Percentiles rank a stretch among this genome's conserved stretches.
phyloP scores from a whole-genome alignment of 1,140 invertebrate species.

The Caenorhabditis remanei region DNA sequence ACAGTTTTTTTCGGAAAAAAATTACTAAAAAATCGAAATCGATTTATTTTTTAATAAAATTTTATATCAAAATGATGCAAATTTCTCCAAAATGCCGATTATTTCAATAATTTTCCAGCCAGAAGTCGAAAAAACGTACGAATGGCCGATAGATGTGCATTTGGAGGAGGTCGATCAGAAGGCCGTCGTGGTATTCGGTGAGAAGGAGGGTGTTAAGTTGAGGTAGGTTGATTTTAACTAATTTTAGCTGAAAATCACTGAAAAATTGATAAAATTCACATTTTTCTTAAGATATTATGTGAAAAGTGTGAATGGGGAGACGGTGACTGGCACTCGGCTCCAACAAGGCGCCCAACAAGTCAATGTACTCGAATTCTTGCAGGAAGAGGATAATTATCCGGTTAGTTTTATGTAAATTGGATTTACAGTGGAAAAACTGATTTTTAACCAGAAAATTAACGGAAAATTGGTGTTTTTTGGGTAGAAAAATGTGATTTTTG shows the following conservation, averaged over 20 bases:
- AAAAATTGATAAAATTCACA: not conserved
- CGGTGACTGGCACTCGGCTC: conserved; percentile 39
- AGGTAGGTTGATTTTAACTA: conserved; percentile 60
- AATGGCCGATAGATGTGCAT: conserved; percentile 69
- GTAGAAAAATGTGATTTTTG: too few relatives aligned
- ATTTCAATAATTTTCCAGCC: not conserved
- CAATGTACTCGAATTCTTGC: conserved; percentile 71
- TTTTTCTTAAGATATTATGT: conserved; percentile 68
- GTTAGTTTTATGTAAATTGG: not conserved
- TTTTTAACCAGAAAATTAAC: too few relatives aligned
- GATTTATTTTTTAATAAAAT: too few relatives aligned
- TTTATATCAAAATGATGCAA: too few relatives aligned
- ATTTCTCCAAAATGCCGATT: too few relatives aligned
- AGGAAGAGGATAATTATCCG: conserved; percentile 70
- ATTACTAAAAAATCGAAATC: too few relatives aligned
- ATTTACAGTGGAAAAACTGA: too few relatives aligned
- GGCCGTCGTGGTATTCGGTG: conserved; percentile 73
- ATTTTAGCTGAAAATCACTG: not conserved
- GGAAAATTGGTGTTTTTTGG: too few relatives aligned
- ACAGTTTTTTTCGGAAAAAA: too few relatives aligned
- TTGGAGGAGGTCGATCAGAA: conserved; percentile 72
- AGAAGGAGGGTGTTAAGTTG: conserved; percentile 68
- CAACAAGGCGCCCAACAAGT: conserved; percentile 59
- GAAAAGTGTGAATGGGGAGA: conserved; percentile 68
- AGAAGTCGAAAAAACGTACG: conserved; percentile 55